Evolutionary conservation across 2,113 vertebrate genomes (phyloP), one percentile per base, ranked within the genome.

Genomic region (Acinonyx jubatus): DNA sequence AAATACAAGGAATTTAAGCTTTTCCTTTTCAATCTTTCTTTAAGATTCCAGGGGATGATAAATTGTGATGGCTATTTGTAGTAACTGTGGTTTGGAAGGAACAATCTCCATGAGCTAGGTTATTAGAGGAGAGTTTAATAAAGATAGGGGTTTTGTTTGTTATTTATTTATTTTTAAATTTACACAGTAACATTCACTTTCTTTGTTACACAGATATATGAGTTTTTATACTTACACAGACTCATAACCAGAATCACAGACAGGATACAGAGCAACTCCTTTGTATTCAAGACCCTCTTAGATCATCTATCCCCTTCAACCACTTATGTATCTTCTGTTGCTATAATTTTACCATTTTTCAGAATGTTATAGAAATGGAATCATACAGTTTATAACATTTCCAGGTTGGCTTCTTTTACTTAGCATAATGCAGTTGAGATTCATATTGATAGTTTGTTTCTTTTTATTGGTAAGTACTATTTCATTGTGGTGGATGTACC

Each of bases 81-180:
- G 27, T 68, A 48, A 41, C 23, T 86, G 18, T 21, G 4, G 41
- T 96, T 91, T 36, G 16, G 41, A 48, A 9, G 4, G 89, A 89
- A 82, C 10, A n/a, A 25, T 29, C 8, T 50, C 52, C 19, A 27
- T 3, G 38, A 76, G 73, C 15, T 82, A 2, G 2, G 1, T 79
- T 80, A 88, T 31, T 80, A 48, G 45, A 96, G 3, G 19, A 48
- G 5, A 86, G 18, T 33, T 90, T 92, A 82, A 92, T 71, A 21
- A 23, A 65, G 14, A 83, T 2, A 83, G 0, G 31, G 0, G 0
- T 76, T 57, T 68, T 33, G 1, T 71, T 23, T 71, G 0, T 36
- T 21, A 36, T 55, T 31, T 55, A 3, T 82, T 96, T 78, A 65
- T 36, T 81, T 80, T 78, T 27, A n/a, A 61, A 57, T 76, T 80